phyloP scores from a whole-genome alignment of 1,140 invertebrate species.

The Druon quercuslanigerum region DNA sequence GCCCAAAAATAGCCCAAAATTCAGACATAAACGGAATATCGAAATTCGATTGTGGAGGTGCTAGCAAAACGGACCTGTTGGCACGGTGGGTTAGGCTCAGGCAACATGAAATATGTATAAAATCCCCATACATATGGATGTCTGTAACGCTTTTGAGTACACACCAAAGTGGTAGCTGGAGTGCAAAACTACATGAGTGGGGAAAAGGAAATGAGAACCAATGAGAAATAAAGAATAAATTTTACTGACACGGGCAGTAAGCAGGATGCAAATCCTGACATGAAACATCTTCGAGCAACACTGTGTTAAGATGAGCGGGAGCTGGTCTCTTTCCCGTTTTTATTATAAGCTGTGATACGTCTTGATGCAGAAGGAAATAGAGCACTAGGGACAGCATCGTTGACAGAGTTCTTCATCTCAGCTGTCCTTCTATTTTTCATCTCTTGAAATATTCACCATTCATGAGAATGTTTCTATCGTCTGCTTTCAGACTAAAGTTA shows the following conservation, averaged over 20 bases:
- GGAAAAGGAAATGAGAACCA: not conserved
- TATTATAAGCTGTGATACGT: not conserved
- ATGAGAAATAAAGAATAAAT: not conserved
- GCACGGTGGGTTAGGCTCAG: not conserved
- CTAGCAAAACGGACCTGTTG: too few species aligned
- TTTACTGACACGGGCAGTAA: not conserved
- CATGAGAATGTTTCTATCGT: not conserved
- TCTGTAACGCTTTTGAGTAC: slow-evolving; percentile 3
- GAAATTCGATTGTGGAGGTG: too few species aligned
- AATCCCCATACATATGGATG: slow-evolving; percentile 51
- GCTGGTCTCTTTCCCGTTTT: not conserved
- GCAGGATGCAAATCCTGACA: not conserved
- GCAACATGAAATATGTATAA: slow-evolving; percentile 52
- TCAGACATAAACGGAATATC: too few species aligned
- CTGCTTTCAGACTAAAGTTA: not conserved
- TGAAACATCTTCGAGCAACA: not conserved
- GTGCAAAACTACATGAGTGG: not conserved
- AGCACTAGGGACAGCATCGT: not conserved
- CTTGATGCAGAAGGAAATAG: not conserved
- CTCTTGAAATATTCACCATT: not conserved
- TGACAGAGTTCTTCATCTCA: not conserved
- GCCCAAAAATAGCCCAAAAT: too few species aligned
- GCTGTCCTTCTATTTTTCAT: not conserved
- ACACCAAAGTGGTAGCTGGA: not conserved
- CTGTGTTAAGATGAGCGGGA: slow-evolving; percentile 2